phyloP scores from a whole-genome alignment of 2,113 vertebrate species.

The Psittacus erithacus region DNA sequence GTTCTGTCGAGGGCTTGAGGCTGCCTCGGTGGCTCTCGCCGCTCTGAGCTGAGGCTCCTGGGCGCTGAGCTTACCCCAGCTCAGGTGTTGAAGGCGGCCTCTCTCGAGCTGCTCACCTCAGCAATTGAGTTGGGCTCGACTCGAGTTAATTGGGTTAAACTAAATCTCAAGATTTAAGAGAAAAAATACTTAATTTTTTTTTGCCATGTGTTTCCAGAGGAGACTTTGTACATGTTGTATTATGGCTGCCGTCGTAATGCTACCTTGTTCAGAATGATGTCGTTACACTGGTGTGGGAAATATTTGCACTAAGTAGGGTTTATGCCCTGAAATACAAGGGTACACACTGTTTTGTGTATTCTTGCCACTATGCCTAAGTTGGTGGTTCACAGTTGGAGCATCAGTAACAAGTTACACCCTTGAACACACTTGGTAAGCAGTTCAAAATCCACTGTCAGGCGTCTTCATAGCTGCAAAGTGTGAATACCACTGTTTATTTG shows the following conservation, averaged over 20 bases:
- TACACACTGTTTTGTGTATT: not conserved
- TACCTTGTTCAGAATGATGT: not conserved
- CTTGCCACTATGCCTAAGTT: not conserved
- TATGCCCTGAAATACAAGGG: not conserved
- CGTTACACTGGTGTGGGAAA: not conserved
- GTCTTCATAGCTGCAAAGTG: not conserved
- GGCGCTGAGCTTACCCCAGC: no score
- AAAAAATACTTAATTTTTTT: not conserved
- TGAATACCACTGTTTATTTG: not conserved
- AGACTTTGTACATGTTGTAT: not conserved
- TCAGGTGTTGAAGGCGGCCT: no score
- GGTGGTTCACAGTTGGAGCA: not conserved
- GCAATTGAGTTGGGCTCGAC: no score
- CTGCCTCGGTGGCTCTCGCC: no score
- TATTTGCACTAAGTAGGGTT: not conserved
- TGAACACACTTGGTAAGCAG: not conserved
- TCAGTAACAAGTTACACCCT: not conserved
- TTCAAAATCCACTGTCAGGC: not conserved
- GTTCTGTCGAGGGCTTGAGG: no score
- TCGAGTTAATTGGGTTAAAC: not conserved
- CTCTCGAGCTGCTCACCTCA: no score
- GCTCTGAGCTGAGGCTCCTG: no score
- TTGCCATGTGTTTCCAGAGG: rapidly evolving
- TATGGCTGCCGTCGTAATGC: not conserved
- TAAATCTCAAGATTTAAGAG: not conserved